Evolutionary conservation across 2,797 vertebrate genomes (phyloP), one percentile per base, ranked within the genome.

Genomic region (Periparus ater): DNA sequence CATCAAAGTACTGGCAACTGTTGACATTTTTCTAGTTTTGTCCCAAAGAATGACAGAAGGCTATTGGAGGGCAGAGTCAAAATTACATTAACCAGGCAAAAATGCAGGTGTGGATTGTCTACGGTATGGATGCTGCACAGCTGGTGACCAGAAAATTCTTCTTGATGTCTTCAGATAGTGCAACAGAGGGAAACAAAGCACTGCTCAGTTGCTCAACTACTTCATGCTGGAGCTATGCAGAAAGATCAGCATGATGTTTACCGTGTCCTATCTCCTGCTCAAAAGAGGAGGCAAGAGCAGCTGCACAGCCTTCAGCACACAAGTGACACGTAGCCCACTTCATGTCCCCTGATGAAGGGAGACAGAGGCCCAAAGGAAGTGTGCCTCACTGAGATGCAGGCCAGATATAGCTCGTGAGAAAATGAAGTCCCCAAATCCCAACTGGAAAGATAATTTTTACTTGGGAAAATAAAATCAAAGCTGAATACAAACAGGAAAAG

Each of bases 281-380:
- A 61, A 47, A 77, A 72, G 34, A 44, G 12, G 61, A 84, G 17
- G n/a, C 71, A 91, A 73, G 50, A 85, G 27, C 34, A 92, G 50
- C 79, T 65, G 57, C 67, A 71, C 16, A 53, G 86, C 38, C 80
- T 61, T 63, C 60, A 76, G 88, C 78, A 72, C n/a, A 16, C 57
- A 51, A 89, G 30, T 48, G 72, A 74, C 63, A 77, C 0, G 0
- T 6, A 60, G 61, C 17, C 50, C 61, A 9, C 22, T 55, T 47
- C 17, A 32, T 68, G 17, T 63, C 45, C 66, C 22, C 22, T 32
- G 34, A 91, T 71, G 40, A 63, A 44, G 63, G 11, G 36, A 44
- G 44, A 84, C 53, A 82, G 83, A 82, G 68, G 86, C 53, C 61
- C 84, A 88, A 57, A 93, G 90, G 81, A 91, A 96, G 61, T 10